Evolutionary conservation across 2,797 vertebrate genomes (phyloP), one percentile per base, ranked within the genome.

Genomic region (Calcarius lapponicus): DNA sequence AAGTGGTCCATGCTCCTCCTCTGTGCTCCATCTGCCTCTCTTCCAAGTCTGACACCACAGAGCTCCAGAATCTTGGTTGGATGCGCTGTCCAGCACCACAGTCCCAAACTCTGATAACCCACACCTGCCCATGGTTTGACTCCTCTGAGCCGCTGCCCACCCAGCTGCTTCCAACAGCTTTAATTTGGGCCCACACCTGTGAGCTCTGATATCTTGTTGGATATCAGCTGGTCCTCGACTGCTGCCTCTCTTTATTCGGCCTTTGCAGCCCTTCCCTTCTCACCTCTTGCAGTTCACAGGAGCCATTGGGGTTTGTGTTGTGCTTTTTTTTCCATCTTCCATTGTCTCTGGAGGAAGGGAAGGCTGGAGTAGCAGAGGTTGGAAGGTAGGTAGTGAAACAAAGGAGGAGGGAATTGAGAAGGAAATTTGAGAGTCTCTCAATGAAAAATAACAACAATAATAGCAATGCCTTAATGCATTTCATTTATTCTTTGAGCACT

Each of bases 41-140:
- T 74, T 31, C 45, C 25, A 42, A 4, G 47, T 24, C 8, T 9
- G 18, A 13, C 42, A 61, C 42, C 4, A 1, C 2, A 2, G 42
- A 74, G 21, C 34, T 72, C 53, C 2, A 1, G 62, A 51, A 51
- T 5, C 38, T 42, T 0, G 0, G 31, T 7, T 14, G 57, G 65
- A n/a, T 25, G 43, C 20, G 4, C 10, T 11, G 13, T 8, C 11
- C 26, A 86, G 17, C 47, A 13, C 2, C 0, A 5, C 20, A 31
- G 9, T 6, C 58, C 3, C 0, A 28, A 36, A 53, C 47, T 36
- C 45, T 58, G 10, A 11, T 25, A 24, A 1, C 8, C 8, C 8
- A 1, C 21, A 58, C 1, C 28, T 66, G 43, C 32, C 48, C 26
- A 10, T 16, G 8, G 17, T 51, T 76, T 79, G 18, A 25, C 34